Conservation (phyloP, 2,888 invertebrate genomes). For the Diarsia rubi region DNA sequence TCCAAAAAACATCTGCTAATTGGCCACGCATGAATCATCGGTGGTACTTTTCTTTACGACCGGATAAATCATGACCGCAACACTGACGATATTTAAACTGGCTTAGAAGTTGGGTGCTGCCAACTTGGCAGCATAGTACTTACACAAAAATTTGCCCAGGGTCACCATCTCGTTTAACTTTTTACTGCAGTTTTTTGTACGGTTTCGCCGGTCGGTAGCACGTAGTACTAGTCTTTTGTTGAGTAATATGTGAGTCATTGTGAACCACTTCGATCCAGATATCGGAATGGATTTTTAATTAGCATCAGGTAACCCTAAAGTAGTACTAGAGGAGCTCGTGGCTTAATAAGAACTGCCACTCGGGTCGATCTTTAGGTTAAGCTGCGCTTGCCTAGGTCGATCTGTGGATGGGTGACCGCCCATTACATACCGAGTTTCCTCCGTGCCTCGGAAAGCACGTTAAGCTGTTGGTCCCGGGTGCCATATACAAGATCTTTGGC, state of each 20-base stretch:
- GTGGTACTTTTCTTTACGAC: slow-evolving; percentile 52
- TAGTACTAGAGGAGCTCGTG: too few species aligned
- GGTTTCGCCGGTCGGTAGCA: slow-evolving; percentile 60
- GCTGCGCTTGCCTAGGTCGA: too few species aligned
- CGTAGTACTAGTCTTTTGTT: slow-evolving; percentile 61
- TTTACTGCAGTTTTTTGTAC: slow-evolving; percentile 75
- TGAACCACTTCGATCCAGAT: slow-evolving; percentile 39
- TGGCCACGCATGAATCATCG: slow-evolving; percentile 52
- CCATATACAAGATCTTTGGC: too few species aligned
- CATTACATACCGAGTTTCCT: too few species aligned
- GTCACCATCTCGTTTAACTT: slow-evolving; percentile 74
- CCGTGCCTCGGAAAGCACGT: too few species aligned
- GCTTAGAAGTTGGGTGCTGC: slow-evolving; percentile 34
- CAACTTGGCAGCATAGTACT: slow-evolving; percentile 24
- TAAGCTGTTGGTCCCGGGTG: too few species aligned
- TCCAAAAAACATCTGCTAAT: slow-evolving; percentile 50
- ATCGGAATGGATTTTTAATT: slow-evolving; percentile 52
- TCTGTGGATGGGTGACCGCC: too few species aligned
- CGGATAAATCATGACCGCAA: slow-evolving; percentile 46
- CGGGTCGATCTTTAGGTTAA: too few species aligned
- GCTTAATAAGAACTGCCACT: too few species aligned
- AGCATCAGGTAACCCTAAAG: slow-evolving; percentile 24
- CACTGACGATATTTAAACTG: slow-evolving; percentile 43
- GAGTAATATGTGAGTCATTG: slow-evolving; percentile 62
- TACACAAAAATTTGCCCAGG: slow-evolving; percentile 60